Percentiles rank a stretch among this genome's conserved stretches.
Conservation (phyloP, 2,888 invertebrate species). For the Smittia aterrima region DNA sequence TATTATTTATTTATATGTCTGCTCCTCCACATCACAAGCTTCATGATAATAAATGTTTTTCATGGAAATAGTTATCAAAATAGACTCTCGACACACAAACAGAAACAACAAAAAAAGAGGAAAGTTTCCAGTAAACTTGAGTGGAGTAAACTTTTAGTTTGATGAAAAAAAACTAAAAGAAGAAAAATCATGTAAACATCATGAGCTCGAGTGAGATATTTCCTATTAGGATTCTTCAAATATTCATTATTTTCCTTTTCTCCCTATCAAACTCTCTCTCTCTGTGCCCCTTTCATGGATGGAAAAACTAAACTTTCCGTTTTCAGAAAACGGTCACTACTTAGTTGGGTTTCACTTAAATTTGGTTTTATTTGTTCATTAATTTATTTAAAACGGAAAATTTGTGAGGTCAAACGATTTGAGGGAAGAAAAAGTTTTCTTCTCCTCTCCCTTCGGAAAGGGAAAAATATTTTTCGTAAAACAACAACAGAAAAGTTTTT, state of each 20-base stretch:
- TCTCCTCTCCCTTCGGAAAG: not conserved
- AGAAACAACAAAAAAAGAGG: not conserved
- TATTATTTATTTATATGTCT: slow-evolving; percentile 28
- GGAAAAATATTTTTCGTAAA: not conserved
- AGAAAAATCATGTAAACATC: slow-evolving; percentile 10
- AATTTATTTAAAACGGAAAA: slow-evolving; percentile 1
- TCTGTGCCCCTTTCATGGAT: no score
- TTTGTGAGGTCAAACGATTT: not conserved
- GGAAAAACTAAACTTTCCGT: not conserved
- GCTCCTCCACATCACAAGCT: slow-evolving; percentile 6
- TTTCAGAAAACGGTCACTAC: not conserved
- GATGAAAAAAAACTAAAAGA: not conserved
- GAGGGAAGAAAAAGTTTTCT: not conserved
- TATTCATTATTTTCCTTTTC: not conserved
- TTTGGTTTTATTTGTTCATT: slow-evolving; percentile 1
- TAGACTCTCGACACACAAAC: not conserved
- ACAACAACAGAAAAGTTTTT: slow-evolving; percentile 10
- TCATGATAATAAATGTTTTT: slow-evolving; percentile 18
- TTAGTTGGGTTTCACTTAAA: not conserved
- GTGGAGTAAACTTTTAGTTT: not conserved
- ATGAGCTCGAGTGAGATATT: not conserved
- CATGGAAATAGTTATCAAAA: slow-evolving; percentile 13
- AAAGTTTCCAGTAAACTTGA: not conserved
- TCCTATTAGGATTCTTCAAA: not conserved
- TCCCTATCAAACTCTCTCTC: not conserved